Evolutionary conservation across 2,888 invertebrate species (phyloP).

Genomic region (Pteria penguin): DNA sequence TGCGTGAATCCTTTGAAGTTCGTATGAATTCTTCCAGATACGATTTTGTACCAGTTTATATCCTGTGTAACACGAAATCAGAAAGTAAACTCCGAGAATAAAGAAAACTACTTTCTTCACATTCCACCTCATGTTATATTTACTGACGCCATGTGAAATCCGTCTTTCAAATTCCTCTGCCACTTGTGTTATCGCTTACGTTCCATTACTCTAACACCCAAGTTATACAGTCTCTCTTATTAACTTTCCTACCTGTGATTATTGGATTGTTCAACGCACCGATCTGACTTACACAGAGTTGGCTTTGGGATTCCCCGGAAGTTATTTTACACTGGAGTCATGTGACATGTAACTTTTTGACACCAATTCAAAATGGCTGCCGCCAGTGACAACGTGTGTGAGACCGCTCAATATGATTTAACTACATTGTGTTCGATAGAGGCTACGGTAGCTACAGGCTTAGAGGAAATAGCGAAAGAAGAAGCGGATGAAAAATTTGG

Average conservation of each 20-base stretch:
- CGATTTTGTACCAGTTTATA: slow-evolving; percentile 64
- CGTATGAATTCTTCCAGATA: slow-evolving; percentile 27
- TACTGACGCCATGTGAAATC: slow-evolving; percentile 16
- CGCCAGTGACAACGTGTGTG: slow-evolving; percentile 53
- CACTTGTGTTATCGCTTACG: background rate
- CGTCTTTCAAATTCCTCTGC: background rate
- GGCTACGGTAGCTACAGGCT: slow-evolving; percentile 80
- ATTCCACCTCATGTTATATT: slow-evolving; percentile 51
- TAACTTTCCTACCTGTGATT: background rate
- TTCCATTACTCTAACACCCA: background rate
- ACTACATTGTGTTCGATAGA: slow-evolving; percentile 70
- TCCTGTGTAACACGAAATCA: slow-evolving; percentile 72
- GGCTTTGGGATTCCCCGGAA: slow-evolving; percentile 50
- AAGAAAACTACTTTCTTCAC: slow-evolving; percentile 63
- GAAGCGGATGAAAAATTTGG: slow-evolving; percentile 78
- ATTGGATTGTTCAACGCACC: background rate
- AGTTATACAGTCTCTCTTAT: background rate
- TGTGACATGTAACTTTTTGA: slow-evolving; percentile 46
- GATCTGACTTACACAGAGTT: background rate
- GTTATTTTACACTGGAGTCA: slow-evolving; percentile 43
- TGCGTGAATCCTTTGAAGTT: slow-evolving; percentile 32
- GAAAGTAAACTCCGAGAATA: slow-evolving; percentile 67
- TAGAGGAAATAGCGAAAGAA: slow-evolving; percentile 78
- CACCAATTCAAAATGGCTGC: slow-evolving; percentile 68
- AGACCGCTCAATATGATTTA: background rate